Evolutionary conservation across 2,113 vertebrate genomes (phyloP).

Genomic region (Sapayoa aenigma): DNA sequence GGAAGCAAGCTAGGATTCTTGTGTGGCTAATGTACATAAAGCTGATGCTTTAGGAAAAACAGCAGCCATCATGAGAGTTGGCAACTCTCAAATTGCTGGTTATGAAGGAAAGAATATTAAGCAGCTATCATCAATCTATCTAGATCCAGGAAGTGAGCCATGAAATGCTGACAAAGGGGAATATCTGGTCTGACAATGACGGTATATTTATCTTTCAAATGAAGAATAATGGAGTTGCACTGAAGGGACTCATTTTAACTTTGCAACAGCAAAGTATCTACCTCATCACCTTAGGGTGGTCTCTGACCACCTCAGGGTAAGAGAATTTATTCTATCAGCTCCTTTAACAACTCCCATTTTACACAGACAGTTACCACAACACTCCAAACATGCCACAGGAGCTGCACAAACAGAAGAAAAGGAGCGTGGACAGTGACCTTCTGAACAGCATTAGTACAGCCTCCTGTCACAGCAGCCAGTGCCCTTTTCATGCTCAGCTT

Average conservation of each 20-base stretch:
- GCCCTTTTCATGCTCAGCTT: neutral
- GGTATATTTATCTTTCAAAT: slow-evolving; percentile 62
- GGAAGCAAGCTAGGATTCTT: neutral
- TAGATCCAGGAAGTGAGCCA: slow-evolving; percentile 46
- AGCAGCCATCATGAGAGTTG: slow-evolving; percentile 34
- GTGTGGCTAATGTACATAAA: neutral
- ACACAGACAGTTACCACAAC: neutral
- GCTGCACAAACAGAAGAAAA: neutral
- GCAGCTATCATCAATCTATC: slow-evolving; percentile 62
- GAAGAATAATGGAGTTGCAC: slow-evolving; percentile 62
- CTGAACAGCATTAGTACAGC: neutral
- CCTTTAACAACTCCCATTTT: neutral
- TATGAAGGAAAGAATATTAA: slow-evolving; percentile 59
- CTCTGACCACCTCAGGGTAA: neutral
- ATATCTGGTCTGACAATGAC: slow-evolving; percentile 50
- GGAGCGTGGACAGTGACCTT: neutral
- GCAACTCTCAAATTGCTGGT: slow-evolving; percentile 57
- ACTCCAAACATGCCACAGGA: neutral
- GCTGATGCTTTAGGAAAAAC: slow-evolving; percentile 34
- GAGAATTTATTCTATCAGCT: neutral
- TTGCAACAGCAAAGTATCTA: neutral
- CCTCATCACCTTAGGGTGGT: neutral
- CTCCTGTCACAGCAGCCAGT: rapidly evolving
- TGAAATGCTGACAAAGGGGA: slow-evolving; percentile 55
- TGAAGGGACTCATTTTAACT: slow-evolving; percentile 19